phyloP scores from a whole-genome alignment of 1,140 invertebrate genomes.

The Scaptomyza hsui region DNA sequence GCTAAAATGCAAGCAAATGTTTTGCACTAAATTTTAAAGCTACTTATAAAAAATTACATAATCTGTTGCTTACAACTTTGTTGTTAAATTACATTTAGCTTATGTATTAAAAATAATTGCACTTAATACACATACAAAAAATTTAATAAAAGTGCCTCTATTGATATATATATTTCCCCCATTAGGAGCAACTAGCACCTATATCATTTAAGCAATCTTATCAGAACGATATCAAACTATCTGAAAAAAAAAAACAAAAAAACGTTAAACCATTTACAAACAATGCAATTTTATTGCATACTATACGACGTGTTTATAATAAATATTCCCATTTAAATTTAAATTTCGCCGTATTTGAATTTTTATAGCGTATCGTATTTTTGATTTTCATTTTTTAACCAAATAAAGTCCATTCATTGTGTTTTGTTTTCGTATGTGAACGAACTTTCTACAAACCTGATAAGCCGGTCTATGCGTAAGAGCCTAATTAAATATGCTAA shows the following conservation, averaged over 20 bases:
- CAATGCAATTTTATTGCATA: conserved; percentile 17
- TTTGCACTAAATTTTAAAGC: not conserved
- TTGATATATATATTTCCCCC: no score
- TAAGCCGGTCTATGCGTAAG: conserved; percentile 28
- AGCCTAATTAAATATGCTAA: conserved; percentile 8
- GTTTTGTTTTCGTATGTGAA: conserved; percentile 31
- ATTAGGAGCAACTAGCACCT: no score
- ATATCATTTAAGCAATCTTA: not conserved
- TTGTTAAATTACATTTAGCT: no score
- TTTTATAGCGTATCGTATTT: not conserved
- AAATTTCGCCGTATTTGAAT: conserved; percentile 16
- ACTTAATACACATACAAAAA: no score
- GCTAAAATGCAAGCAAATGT: conserved; percentile 1
- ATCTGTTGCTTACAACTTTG: not conserved
- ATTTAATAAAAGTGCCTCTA: no score
- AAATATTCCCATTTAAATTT: conserved; percentile 2
- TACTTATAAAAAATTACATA: not conserved
- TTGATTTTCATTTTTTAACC: conserved; percentile 26
- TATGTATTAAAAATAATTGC: no score
- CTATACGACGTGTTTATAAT: not conserved
- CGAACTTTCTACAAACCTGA: conserved; percentile 47
- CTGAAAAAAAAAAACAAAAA: not conserved
- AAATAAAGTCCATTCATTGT: conserved; percentile 35
- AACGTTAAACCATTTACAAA: not conserved
- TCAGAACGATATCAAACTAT: not conserved